Evolutionary conservation across 2,888 invertebrate genomes (phyloP).

Genomic region (Selenia dentaria): DNA sequence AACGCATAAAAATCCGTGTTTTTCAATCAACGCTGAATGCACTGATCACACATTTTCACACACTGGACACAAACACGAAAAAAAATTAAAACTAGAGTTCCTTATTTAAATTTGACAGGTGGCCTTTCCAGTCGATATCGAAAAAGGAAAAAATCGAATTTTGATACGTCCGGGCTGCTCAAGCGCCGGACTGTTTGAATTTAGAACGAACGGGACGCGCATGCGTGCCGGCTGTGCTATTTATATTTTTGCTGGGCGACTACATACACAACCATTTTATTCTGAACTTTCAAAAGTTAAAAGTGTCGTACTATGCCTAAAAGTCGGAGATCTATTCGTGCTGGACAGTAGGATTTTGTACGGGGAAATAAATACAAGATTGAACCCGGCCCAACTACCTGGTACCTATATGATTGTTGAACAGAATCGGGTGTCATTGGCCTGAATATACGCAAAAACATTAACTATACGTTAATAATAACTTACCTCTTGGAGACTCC

Average conservation of each 20-base stretch:
- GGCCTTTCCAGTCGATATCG: constrained; percentile 77
- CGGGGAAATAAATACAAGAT: constrained; percentile 47
- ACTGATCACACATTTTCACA: constrained; percentile 76
- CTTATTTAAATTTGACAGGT: constrained; percentile 38
- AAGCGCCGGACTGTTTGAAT: constrained; percentile 69
- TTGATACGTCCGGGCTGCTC: constrained; percentile 65
- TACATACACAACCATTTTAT: constrained; percentile 39
- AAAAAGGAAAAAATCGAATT: constrained; percentile 43
- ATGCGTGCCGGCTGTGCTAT: constrained; percentile 59
- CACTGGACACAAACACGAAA: constrained; percentile 44
- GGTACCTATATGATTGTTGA: constrained; percentile 8
- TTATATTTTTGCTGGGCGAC: constrained; percentile 70
- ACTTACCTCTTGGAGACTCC: no score
- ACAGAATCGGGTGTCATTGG: constrained; percentile 5
- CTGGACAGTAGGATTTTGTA: constrained; percentile 43
- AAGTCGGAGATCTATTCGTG: constrained; percentile 11
- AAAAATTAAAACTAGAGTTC: constrained; percentile 34
- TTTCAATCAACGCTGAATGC: constrained; percentile 62
- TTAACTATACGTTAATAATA: no score
- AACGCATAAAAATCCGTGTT: constrained; percentile 52
- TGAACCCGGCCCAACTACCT: constrained; percentile 44
- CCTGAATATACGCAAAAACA: no score
- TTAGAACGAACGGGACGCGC: constrained; percentile 62
- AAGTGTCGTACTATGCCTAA: neutral
- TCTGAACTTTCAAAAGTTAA: constrained; percentile 34